These are phyloP conservation scores for Eupithecia exiguata DNA, from an alignment of 2,888 invertebrate genomes.

Conservation along the genomic window DNA sequence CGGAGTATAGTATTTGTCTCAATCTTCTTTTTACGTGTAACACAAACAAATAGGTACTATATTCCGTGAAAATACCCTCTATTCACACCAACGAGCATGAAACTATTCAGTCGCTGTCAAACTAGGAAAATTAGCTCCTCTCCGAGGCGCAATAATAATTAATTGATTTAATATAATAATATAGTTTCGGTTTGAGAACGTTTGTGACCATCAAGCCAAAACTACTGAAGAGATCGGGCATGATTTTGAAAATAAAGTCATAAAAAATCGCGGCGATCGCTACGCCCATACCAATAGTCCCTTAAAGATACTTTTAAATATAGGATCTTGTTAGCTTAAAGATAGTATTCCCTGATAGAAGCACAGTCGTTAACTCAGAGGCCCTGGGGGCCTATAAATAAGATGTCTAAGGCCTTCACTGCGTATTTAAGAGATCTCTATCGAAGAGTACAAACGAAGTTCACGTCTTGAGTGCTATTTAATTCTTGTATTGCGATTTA, in stretches of 20 bases:
- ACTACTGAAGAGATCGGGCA: too few species aligned
- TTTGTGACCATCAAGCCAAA: too few species aligned
- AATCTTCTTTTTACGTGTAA: too few species aligned
- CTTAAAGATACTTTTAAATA: conserved; percentile 5
- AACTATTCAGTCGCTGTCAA: too few species aligned
- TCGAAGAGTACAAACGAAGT: not conserved
- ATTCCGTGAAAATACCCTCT: too few species aligned
- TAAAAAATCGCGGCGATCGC: not conserved
- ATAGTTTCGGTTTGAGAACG: too few species aligned
- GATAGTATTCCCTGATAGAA: conserved; percentile 9
- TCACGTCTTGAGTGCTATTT: conserved; percentile 8
- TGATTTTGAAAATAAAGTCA: not conserved
- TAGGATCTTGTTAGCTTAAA: conserved; percentile 3
- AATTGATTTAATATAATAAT: too few species aligned
- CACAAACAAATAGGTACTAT: too few species aligned
- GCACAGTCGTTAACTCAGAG: conserved; percentile 8
- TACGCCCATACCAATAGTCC: not conserved
- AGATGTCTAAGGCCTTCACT: conserved; percentile 1
- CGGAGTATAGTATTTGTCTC: too few species aligned
- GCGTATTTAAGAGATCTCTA: conserved; percentile 10
- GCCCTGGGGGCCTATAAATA: conserved; percentile 8
- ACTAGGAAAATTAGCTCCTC: too few species aligned
- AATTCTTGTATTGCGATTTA: not conserved
- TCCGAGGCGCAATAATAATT: too few species aligned
- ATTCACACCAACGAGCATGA: too few species aligned